phyloP scores from a whole-genome alignment of 1,140 invertebrate species.

The Polypedilum pembai region DNA sequence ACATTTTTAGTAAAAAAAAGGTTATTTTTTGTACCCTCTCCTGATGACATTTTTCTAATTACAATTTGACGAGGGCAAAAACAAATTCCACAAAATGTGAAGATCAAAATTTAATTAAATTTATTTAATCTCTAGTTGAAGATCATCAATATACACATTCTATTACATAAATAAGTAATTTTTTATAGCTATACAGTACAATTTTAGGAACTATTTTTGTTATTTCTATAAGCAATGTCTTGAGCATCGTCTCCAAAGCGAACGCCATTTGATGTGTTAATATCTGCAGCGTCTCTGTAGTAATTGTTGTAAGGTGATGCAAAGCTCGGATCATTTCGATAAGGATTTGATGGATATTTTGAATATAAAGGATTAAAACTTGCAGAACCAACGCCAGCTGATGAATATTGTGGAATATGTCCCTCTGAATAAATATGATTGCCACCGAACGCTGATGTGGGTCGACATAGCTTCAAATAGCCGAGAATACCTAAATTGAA shows the following conservation, averaged over 20 bases:
- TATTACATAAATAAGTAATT: too few relatives aligned
- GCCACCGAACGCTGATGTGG: slow-evolving; percentile 40
- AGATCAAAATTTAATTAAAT: too few relatives aligned
- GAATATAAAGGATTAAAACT: slow-evolving; percentile 48
- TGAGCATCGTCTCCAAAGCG: slow-evolving; percentile 58
- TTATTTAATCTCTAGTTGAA: too few relatives aligned
- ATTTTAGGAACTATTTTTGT: too few relatives aligned
- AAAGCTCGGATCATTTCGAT: slow-evolving; percentile 42
- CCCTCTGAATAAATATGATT: slow-evolving; percentile 41
- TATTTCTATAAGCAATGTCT: slow-evolving; percentile 52
- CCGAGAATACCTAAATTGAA: slow-evolving; percentile 56
- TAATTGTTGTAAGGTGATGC: slow-evolving; percentile 42
- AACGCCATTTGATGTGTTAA: slow-evolving; percentile 43
- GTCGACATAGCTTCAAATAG: slow-evolving; percentile 69
- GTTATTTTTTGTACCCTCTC: too few relatives aligned
- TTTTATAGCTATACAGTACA: too few relatives aligned
- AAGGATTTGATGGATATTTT: slow-evolving; percentile 40
- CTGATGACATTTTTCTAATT: too few relatives aligned
- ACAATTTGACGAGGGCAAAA: too few relatives aligned
- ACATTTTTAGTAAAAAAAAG: too few relatives aligned
- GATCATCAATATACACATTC: too few relatives aligned
- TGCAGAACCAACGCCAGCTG: slow-evolving; percentile 51
- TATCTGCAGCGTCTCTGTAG: slow-evolving; percentile 44
- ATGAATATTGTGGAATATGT: slow-evolving; percentile 52
- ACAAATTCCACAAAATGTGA: too few relatives aligned